phyloP scores from a whole-genome alignment of 1,140 invertebrate genomes.

The Rhagoletis pomonella region DNA sequence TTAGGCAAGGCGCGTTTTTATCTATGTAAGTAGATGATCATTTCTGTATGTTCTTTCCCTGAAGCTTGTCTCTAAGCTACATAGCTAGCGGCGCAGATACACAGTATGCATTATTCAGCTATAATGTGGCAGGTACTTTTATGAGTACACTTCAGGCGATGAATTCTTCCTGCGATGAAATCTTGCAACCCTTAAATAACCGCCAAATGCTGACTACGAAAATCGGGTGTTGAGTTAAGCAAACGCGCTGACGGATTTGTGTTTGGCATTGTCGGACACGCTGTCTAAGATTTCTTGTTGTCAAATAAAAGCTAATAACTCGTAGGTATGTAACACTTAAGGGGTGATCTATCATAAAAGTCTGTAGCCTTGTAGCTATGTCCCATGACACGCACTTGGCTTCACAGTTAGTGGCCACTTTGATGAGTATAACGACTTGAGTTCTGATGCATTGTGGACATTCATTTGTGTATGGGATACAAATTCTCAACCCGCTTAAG shows the following conservation, averaged over 20 bases:
- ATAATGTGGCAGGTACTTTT: conserved; percentile 19
- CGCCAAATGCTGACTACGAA: background rate
- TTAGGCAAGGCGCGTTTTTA: background rate
- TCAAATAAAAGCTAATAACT: conserved; percentile 1
- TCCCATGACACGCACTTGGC: background rate
- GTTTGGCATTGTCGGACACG: background rate
- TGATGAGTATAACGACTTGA: background rate
- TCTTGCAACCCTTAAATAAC: conserved; percentile 13
- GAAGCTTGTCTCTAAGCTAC: conserved; percentile 11
- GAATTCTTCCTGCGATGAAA: background rate
- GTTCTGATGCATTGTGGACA: background rate
- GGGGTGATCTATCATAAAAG: conserved; percentile 8
- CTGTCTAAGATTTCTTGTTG: background rate
- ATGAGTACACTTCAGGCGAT: background rate
- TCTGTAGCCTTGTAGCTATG: background rate
- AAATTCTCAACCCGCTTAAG: background rate
- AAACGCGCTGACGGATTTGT: background rate
- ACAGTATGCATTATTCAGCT: background rate
- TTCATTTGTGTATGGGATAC: background rate
- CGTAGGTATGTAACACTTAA: background rate
- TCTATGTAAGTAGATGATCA: no score
- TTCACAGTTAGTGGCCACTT: background rate
- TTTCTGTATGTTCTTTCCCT: background rate
- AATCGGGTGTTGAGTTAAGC: background rate
- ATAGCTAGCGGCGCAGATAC: background rate